A percentile compares a stretch with the other conserved stretches of the same genome.
These are phyloP conservation scores for Solea solea DNA, from an alignment of 2,113 vertebrate species.

Conservation along the genomic window DNA sequence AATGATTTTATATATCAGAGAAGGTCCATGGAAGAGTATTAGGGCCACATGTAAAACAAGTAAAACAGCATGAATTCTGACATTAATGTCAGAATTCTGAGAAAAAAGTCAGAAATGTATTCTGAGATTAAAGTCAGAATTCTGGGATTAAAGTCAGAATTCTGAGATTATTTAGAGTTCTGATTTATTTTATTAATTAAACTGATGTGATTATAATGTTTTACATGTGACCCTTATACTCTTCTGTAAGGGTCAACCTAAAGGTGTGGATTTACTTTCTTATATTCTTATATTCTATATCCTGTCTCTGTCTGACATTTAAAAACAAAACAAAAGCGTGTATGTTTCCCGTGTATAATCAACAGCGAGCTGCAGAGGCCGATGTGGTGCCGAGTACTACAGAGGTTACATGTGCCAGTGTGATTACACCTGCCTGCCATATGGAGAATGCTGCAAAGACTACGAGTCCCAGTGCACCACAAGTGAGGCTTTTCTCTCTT, in stretches of 20 bases:
- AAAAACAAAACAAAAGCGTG: no score
- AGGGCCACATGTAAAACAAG: no score
- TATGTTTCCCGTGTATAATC: not conserved
- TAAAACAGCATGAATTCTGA: no score
- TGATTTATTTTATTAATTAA: not conserved
- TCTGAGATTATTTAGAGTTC: not conserved
- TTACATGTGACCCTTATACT: no score
- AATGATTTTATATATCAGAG: slow-evolving; percentile 40
- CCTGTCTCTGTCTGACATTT: not conserved
- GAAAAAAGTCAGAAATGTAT: not conserved
- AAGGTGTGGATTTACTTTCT: not conserved
- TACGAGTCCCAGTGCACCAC: slow-evolving; percentile 87
- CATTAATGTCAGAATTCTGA: not conserved
- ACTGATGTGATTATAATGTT: not conserved
- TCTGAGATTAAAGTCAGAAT: slow-evolving; percentile 22
- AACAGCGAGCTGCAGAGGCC: slow-evolving; percentile 87
- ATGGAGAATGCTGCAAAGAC: slow-evolving; percentile 92
- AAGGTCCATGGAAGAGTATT: no score
- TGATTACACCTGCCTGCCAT: slow-evolving; percentile 89
- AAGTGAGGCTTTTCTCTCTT: slow-evolving; percentile 77
- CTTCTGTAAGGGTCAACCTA: no score
- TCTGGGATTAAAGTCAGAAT: not conserved
- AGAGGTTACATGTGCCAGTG: slow-evolving; percentile 90
- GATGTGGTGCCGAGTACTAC: slow-evolving; percentile 90
- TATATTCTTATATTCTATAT: not conserved